These are phyloP conservation scores for Cossypha niveicapilla DNA, from an alignment of 2,797 vertebrate species.

Conservation along the genomic window DNA sequence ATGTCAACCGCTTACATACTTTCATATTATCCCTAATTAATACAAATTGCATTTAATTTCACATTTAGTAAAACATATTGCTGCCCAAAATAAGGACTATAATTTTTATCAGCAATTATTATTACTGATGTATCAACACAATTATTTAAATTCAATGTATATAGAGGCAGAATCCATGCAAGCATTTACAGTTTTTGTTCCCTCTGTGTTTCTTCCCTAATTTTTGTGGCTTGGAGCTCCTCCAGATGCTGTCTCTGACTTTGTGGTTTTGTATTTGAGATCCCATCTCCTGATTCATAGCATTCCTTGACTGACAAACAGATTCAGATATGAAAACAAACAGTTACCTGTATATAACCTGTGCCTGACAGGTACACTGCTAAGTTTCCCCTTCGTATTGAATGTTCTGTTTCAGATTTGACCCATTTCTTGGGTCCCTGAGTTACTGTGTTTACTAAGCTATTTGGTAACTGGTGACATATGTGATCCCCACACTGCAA, in stretches of 20 bases:
- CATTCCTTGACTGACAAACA: conserved; percentile 88
- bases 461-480: not conserved
- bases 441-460: not conserved
- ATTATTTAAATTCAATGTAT: conserved; percentile 73
- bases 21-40: conserved; percentile 72
- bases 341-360: conserved; percentile 79
- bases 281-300: conserved; percentile 80
- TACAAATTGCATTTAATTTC: conserved; percentile 73
- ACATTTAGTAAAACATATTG: conserved; percentile 71
- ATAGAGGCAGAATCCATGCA: conserved; percentile 48
- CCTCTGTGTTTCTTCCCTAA: conserved; percentile 67
- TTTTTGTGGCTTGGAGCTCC: conserved; percentile 87
- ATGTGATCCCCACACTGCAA: not conserved
- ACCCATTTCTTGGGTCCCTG: not conserved
- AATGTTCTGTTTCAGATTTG: not conserved
- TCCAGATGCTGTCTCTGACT: conserved; percentile 85
- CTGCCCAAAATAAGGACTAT: conserved; percentile 70
- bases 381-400: not conserved
- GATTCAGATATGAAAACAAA: conserved; percentile 88
- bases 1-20: conserved; percentile 63
- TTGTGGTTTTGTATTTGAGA: conserved; percentile 86
- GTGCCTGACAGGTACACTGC: conserved; percentile 72
- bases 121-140: conserved; percentile 72
- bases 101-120: conserved; percentile 72
- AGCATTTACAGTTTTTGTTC: conserved; percentile 67